A percentile compares a stretch with the other conserved stretches of the same genome.
Evolutionary conservation across 2,797 vertebrate genomes (phyloP).

Genomic region (Gallinago solitaria): DNA sequence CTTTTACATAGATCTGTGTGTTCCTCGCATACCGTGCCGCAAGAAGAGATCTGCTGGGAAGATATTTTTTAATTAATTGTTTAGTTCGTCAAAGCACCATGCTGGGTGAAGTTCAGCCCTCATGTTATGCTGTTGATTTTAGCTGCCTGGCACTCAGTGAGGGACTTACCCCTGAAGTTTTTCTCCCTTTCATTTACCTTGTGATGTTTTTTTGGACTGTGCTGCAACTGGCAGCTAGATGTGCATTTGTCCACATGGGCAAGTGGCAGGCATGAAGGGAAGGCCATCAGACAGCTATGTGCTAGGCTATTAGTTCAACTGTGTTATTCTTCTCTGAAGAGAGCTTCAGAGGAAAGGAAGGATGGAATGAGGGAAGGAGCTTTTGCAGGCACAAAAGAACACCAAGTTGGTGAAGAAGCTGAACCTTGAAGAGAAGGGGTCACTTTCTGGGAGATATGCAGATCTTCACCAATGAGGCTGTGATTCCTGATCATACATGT

Average conservation of each 20-base stretch:
- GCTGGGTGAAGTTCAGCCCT: slow-evolving; percentile 52
- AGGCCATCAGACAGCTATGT: background rate
- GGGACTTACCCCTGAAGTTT: background rate
- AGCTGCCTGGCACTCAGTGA: background rate
- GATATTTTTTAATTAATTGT: slow-evolving; percentile 79
- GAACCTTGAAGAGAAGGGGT: background rate
- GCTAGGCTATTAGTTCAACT: background rate
- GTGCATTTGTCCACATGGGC: slow-evolving; percentile 24
- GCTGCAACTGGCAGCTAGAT: slow-evolving; percentile 10
- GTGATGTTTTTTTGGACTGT: slow-evolving; percentile 16
- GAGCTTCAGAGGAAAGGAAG: background rate
- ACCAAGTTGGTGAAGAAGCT: background rate
- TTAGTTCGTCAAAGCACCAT: slow-evolving; percentile 73
- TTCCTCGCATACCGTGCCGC: slow-evolving; percentile 53
- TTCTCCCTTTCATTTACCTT: slow-evolving; percentile 9
- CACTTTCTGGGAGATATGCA: background rate
- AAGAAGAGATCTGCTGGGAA: slow-evolving; percentile 72
- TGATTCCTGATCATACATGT: background rate
- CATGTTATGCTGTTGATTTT: slow-evolving; percentile 15
- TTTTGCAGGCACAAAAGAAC: background rate
- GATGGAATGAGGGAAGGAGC: background rate
- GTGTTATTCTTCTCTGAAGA: background rate
- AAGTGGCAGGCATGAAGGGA: background rate
- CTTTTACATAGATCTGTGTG: slow-evolving; percentile 58
- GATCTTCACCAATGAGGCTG: background rate